These are phyloP conservation scores for Peromyscus maniculatus DNA, from an alignment of 2,113 vertebrate genomes.

Conservation along the genomic window DNA sequence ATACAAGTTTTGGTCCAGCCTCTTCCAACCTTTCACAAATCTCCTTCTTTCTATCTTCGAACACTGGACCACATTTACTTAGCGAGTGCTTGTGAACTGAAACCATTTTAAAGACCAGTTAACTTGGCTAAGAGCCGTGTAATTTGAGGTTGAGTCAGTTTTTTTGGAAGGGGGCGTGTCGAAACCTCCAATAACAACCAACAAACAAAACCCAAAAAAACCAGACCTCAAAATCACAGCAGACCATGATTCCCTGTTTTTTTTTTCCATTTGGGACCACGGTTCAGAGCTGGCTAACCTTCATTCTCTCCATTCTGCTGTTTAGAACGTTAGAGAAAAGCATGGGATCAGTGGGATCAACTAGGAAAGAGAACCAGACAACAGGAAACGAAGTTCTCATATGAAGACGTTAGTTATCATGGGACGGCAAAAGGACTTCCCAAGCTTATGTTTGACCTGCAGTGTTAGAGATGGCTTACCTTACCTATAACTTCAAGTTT, in stretches of 20 bases:
- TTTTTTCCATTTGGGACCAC: not conserved
- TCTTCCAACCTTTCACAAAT: conserved; percentile 38
- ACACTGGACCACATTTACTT: conserved; percentile 2
- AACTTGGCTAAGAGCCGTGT: conserved; percentile 40
- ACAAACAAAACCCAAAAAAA: not conserved
- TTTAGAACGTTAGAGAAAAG: conserved; percentile 51
- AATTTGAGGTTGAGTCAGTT: conserved; percentile 41
- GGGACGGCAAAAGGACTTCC: conserved; percentile 47
- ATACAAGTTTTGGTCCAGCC: conserved; percentile 13
- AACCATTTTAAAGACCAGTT: conserved; percentile 20
- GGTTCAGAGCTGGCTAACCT: conserved; percentile 35
- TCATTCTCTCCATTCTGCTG: not conserved
- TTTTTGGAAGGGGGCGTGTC: conserved; percentile 4
- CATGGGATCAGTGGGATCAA: not conserved
- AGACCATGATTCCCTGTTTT: not conserved
- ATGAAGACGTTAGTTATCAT: conserved; percentile 26
- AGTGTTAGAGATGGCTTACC: conserved; percentile 78
- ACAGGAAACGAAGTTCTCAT: conserved; percentile 16
- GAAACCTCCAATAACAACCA: conserved; percentile 27
- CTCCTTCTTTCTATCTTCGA: conserved; percentile 10
- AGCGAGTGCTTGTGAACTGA: conserved; percentile 49
- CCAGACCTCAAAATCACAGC: not conserved
- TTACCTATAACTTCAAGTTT: conserved; percentile 77
- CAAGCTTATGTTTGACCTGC: conserved; percentile 64
- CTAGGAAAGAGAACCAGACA: conserved; percentile 31